These are phyloP conservation scores for Eupithecia subumbrata DNA, from an alignment of 2,888 invertebrate genomes.

Conservation along the genomic window DNA sequence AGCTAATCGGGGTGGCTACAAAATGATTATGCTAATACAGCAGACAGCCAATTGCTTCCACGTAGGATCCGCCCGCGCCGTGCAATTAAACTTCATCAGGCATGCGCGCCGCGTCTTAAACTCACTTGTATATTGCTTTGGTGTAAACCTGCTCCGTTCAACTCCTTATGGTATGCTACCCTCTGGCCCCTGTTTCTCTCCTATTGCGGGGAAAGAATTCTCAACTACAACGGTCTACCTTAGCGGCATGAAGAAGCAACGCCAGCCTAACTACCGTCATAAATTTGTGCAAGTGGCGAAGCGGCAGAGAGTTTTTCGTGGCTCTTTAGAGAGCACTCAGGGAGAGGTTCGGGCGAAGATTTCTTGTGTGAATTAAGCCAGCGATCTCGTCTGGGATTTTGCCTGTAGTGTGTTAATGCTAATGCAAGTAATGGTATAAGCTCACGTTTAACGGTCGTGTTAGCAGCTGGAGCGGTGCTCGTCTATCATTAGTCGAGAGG, in stretches of 20 bases:
- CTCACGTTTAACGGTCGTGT: constrained; percentile 47
- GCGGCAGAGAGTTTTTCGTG: constrained; percentile 64
- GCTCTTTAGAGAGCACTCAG: constrained; percentile 67
- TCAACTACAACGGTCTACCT: constrained; percentile 39
- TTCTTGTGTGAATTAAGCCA: constrained; percentile 69
- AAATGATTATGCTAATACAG: constrained; percentile 72
- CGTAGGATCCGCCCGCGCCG: constrained; percentile 54
- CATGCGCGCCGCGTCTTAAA: constrained; percentile 65
- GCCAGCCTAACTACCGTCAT: constrained; percentile 70
- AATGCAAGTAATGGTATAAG: constrained; percentile 51
- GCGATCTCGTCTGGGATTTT: constrained; percentile 56
- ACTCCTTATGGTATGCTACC: constrained; percentile 45
- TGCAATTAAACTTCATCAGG: constrained; percentile 73
- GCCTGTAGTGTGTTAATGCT: constrained; percentile 54
- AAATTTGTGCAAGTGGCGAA: constrained; percentile 69
- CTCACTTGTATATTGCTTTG: constrained; percentile 60
- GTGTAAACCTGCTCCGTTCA: constrained; percentile 52
- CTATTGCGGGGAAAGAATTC: background rate
- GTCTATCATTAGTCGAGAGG: constrained; percentile 31
- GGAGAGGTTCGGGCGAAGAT: constrained; percentile 61
- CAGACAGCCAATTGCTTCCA: constrained; percentile 67
- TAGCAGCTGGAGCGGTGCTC: constrained; percentile 40
- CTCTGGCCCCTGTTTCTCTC: background rate
- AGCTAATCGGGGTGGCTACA: constrained; percentile 58
- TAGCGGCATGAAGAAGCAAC: constrained; percentile 63